Percentiles rank a stretch among this genome's conserved stretches.
Evolutionary conservation across 2,797 vertebrate species (phyloP).

Genomic region (Mus minutoides): DNA sequence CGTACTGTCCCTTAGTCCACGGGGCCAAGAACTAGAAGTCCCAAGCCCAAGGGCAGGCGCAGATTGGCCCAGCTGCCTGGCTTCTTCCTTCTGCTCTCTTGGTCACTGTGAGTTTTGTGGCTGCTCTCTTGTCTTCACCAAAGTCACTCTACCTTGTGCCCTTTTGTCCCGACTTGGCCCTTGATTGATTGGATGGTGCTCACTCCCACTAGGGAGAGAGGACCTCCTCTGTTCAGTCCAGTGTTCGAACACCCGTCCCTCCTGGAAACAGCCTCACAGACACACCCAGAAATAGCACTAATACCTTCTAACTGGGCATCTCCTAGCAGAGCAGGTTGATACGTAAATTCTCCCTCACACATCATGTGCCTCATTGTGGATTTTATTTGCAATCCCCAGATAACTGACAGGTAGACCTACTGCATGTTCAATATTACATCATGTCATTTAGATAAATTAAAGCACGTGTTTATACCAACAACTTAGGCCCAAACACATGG

Average conservation of each 20-base stretch:
- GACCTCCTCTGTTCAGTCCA: background rate
- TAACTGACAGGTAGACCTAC: background rate
- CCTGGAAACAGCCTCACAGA: background rate
- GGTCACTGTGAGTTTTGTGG: background rate
- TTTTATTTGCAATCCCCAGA: background rate
- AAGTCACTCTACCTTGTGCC: background rate
- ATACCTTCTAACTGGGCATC: background rate
- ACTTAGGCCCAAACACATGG: background rate
- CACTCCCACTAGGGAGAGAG: background rate
- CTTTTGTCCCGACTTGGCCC: background rate
- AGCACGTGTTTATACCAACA: background rate
- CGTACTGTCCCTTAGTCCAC: background rate
- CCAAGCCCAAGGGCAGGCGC: background rate
- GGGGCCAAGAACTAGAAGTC: background rate
- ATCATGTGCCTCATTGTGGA: background rate
- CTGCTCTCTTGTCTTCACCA: background rate
- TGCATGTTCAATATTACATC: background rate
- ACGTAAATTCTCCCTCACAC: background rate
- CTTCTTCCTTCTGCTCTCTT: background rate
- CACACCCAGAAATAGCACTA: background rate
- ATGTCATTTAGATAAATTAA: constrained; percentile 29
- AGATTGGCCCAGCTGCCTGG: background rate
- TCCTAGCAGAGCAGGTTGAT: background rate
- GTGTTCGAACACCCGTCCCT: no score
- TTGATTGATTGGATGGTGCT: no score